phyloP scores from a whole-genome alignment of 2,113 vertebrate species.

The Leucopternis melanops region DNA sequence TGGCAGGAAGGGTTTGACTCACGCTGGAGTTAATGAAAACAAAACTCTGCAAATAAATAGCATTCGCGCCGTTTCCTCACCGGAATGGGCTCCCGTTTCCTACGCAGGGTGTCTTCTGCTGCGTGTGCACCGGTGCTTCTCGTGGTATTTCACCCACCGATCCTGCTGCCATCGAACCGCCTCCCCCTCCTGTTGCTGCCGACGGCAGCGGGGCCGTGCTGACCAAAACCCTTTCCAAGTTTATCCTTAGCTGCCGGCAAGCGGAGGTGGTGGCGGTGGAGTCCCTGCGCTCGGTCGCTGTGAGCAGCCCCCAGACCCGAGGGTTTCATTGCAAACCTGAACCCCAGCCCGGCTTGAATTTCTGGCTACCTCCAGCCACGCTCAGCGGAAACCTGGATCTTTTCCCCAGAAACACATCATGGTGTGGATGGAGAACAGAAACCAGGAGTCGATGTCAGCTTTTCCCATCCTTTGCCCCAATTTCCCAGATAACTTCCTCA shows the following conservation, averaged over 20 bases:
- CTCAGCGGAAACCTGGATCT: not conserved
- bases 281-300: rapidly evolving
- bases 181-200: not conserved
- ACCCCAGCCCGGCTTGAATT: not conserved
- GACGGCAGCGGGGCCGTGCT: rapidly evolving
- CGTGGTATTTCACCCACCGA: not conserved
- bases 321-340: not conserved
- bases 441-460: not conserved
- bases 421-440: not conserved
- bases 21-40: not conserved
- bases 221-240: not conserved
- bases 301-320: rapidly evolving
- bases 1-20: constrained; percentile 41
- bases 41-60: not conserved
- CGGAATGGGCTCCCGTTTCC: not conserved
- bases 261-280: rapidly evolving
- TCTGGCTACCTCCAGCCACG: not conserved
- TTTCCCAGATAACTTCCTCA: not conserved
- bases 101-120: not conserved
- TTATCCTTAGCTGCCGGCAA: not conserved
- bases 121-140: not conserved
- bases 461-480: not conserved
- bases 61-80: not conserved
- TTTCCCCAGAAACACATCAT: not conserved
- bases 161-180: not conserved